phyloP scores from a whole-genome alignment of 2,888 invertebrate genomes.

The Ormia ochracea region DNA sequence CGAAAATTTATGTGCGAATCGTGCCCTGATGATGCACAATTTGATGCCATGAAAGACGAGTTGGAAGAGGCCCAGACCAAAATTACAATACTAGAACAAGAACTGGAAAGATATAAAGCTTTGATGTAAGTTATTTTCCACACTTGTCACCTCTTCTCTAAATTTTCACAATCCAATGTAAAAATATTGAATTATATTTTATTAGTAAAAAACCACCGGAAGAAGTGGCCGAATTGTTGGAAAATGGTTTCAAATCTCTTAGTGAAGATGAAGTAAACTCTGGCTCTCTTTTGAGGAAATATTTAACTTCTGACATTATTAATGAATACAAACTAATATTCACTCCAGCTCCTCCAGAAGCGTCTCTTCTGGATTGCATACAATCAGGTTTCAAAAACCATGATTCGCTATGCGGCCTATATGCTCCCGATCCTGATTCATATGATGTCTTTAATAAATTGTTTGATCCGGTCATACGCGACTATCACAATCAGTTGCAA shows the following conservation, averaged over 20 bases:
- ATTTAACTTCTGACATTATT: slow-evolving; percentile 79
- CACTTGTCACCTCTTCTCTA: not conserved
- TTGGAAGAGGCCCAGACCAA: slow-evolving; percentile 71
- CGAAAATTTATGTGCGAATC: slow-evolving; percentile 75
- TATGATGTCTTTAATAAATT: slow-evolving; percentile 81
- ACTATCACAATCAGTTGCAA: slow-evolving; percentile 79
- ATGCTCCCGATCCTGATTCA: slow-evolving; percentile 82
- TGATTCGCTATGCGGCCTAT: slow-evolving; percentile 81
- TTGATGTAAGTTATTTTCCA: slow-evolving; percentile 70
- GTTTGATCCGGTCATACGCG: slow-evolving; percentile 83
- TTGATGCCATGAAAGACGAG: slow-evolving; percentile 72
- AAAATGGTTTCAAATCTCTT: slow-evolving; percentile 78
- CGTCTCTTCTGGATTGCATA: slow-evolving; percentile 81
- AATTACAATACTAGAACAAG: slow-evolving; percentile 72
- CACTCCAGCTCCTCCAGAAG: slow-evolving; percentile 79
- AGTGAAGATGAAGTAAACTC: slow-evolving; percentile 78
- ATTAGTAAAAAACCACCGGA: slow-evolving; percentile 73
- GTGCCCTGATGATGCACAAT: slow-evolving; percentile 75
- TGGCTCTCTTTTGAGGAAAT: slow-evolving; percentile 81
- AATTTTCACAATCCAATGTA: not conserved
- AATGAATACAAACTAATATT: slow-evolving; percentile 79
- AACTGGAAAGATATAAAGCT: slow-evolving; percentile 70
- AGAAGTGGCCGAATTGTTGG: slow-evolving; percentile 77
- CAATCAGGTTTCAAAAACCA: slow-evolving; percentile 82
- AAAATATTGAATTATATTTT: not conserved